phyloP scores from a whole-genome alignment of 2,888 invertebrate species.

The Eupithecia dodoneata region DNA sequence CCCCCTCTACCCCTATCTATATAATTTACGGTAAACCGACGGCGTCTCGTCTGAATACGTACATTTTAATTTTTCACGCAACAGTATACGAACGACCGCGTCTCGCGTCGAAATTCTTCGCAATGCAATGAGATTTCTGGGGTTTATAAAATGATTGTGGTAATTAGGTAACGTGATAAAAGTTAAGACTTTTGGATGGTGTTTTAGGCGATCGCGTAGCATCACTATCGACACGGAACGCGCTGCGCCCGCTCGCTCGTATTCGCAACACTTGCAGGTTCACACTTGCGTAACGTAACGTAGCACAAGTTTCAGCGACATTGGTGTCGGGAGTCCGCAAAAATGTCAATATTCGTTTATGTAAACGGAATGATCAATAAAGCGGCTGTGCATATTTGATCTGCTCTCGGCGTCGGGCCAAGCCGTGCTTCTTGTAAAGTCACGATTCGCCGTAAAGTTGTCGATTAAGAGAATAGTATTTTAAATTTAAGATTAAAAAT shows the following conservation, averaged over 20 bases:
- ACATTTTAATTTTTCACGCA: slow-evolving; percentile 40
- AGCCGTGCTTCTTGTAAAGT: slow-evolving; percentile 40
- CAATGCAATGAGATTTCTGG: slow-evolving; percentile 36
- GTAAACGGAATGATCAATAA: slow-evolving; percentile 41
- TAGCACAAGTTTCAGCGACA: slow-evolving; percentile 2
- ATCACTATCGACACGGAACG: slow-evolving; percentile 33
- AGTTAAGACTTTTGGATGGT: slow-evolving; percentile 45
- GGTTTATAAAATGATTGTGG: slow-evolving; percentile 44
- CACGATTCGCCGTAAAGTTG: slow-evolving; percentile 47
- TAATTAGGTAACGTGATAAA: slow-evolving; percentile 48
- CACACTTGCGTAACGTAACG: background rate
- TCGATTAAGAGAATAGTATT: slow-evolving; percentile 58
- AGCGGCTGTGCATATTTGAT: slow-evolving; percentile 48
- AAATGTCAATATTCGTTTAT: slow-evolving; percentile 13
- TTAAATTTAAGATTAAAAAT: slow-evolving; percentile 54
- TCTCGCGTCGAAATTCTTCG: slow-evolving; percentile 39
- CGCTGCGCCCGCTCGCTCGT: slow-evolving; percentile 16
- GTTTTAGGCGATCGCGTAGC: slow-evolving; percentile 42
- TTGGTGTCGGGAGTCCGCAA: slow-evolving; percentile 12
- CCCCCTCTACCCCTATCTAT: slow-evolving; percentile 29
- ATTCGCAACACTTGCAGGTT: background rate
- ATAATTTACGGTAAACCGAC: slow-evolving; percentile 61
- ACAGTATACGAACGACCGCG: slow-evolving; percentile 40
- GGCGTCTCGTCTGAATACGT: slow-evolving; percentile 50
- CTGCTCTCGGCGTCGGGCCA: slow-evolving; percentile 22